A percentile compares a stretch with the other conserved stretches of the same genome.
These are phyloP conservation scores for Zeus faber DNA, from an alignment of 2,113 vertebrate species.

Conservation along the genomic window DNA sequence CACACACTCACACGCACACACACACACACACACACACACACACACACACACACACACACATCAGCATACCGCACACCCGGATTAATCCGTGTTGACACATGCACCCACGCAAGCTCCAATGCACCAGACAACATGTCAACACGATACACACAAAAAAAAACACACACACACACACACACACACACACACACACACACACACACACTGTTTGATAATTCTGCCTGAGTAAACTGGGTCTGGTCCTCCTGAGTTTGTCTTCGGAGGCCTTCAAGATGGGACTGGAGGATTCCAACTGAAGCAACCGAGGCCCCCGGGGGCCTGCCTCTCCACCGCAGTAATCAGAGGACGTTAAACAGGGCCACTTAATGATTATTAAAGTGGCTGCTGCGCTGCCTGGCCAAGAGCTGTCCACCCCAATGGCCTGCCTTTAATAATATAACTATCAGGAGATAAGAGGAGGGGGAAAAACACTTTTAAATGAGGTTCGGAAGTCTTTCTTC, in stretches of 20 bases:
- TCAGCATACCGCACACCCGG: not conserved
- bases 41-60: no score
- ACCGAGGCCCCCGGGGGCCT: no score
- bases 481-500: no score
- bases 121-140: not conserved
- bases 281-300: no score
- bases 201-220: no score
- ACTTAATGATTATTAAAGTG: conserved; percentile 29
- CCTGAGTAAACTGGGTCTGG: not conserved
- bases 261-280: not conserved
- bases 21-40: no score
- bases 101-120: not conserved
- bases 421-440: not conserved
- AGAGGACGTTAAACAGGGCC: conserved; percentile 6
- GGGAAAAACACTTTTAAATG: not conserved
- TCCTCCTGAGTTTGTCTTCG: conserved; percentile 1
- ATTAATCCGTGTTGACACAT: not conserved
- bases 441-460: not conserved
- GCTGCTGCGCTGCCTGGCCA: conserved; percentile 3
- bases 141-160: not conserved
- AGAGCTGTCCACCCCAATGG: not conserved
- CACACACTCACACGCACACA: not conserved
- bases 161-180: not conserved
- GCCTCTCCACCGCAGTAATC: conserved; percentile 12
- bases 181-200: not conserved